Base-by-base conservation (phyloP, 2,113 vertebrate species). In the Nothoprocta perdicaria region DNA sequence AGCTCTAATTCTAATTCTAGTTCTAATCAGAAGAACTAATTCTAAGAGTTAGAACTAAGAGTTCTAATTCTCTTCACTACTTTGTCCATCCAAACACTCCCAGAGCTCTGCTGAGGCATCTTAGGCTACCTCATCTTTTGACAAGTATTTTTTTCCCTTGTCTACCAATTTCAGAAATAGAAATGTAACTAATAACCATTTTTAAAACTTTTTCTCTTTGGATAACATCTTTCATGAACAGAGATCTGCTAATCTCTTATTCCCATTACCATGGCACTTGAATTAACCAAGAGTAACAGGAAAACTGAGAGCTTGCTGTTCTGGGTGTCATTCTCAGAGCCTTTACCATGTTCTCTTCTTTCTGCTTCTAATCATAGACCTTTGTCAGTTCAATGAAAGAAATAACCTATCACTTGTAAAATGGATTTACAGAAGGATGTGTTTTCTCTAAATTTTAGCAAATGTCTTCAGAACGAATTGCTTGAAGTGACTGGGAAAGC, bases 21-120 rank as follows among this genome's bases (percentile, higher is more conserved):
- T 38, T 38, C 35, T 38, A 38, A 38, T 38, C 35, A 38, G 35
- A 38, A 38, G 35, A 38, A 38, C 35, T 38, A 38, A 38, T 38
- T 38, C 35, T 38, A 38, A 38, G 35, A 38, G 35, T 38, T 38
- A 38, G 35, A 38, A 38, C 35, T 8, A 38, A 38, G 35, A 38
- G 5, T 38, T 63, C 27, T 61, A 17, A 55, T 43, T 14, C 5
- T 52, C 38, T 65, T 62, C 67, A 15, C 9, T 55, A 18, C 10
- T 81, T 67, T 60, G 52, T 57, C 38, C 7, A 46, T 33, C 31
- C 48, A 75, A 63, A 41, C 0, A 1, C 4, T 57, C 18, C 14
- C 0, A 0, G 22, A 38, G 0, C 1, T 15, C 61, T 62, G 60
- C 60, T 62, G 22, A 24, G 23, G 22, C 33, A 43, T 40, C 26